A percentile compares a stretch with the other conserved stretches of the same genome.
Conservation (phyloP, 2,797 vertebrate genomes). For the Petrocephalus schoutedeni region DNA sequence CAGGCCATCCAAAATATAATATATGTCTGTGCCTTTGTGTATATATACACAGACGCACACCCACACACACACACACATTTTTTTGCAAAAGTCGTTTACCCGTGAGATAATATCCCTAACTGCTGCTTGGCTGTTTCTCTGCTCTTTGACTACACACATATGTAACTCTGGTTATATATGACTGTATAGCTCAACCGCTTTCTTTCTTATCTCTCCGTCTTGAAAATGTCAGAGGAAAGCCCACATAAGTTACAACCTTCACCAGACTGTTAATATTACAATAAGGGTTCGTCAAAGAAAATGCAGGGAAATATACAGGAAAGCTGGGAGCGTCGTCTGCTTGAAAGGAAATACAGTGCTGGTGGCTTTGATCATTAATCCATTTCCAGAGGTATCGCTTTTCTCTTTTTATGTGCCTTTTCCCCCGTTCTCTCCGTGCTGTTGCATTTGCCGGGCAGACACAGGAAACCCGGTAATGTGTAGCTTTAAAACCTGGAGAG, state of each 20-base stretch:
- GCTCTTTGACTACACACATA: not conserved
- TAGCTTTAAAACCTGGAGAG: not conserved
- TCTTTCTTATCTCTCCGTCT: not conserved
- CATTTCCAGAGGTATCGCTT: constrained; percentile 26
- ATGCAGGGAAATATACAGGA: not conserved
- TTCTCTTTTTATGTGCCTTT: constrained; percentile 24
- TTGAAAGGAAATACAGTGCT: constrained; percentile 33
- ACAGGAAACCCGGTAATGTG: constrained; percentile 14
- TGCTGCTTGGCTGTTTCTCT: not conserved
- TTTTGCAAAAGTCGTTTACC: not conserved
- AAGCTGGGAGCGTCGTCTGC: constrained; percentile 37
- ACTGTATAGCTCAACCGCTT: not conserved
- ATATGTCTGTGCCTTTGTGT: not conserved
- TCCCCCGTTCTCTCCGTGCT: not conserved
- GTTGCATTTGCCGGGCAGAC: not conserved
- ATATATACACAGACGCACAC: not conserved
- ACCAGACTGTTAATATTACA: constrained; percentile 5
- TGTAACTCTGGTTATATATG: not conserved
- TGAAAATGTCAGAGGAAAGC: constrained; percentile 9
- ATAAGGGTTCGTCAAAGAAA: not conserved
- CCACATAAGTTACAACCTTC: not conserved
- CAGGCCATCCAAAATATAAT: not conserved
- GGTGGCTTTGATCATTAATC: constrained; percentile 30
- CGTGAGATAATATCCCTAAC: not conserved
- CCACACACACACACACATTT: not conserved